These are phyloP conservation scores for Pseudomyrmex concolor DNA, from an alignment of 1,140 invertebrate genomes.

Conservation along the genomic window DNA sequence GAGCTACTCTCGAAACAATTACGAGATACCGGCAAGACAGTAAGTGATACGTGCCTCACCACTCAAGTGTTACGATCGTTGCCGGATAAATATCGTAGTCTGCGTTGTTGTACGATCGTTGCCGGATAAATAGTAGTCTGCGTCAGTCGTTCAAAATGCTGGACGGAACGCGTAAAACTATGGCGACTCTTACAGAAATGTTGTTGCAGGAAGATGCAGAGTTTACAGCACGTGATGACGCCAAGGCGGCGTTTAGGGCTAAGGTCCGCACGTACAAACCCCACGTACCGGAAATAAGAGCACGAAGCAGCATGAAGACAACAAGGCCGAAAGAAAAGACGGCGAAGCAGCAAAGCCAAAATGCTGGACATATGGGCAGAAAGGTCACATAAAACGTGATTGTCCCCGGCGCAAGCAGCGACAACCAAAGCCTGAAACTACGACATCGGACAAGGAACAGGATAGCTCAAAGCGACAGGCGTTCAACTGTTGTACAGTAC, in stretches of 20 bases:
- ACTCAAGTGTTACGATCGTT: background rate
- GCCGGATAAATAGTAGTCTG: background rate
- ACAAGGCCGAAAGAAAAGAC: background rate
- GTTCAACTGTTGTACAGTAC: background rate
- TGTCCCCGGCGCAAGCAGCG: background rate
- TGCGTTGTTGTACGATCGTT: background rate
- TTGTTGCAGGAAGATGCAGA: background rate
- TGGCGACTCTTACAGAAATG: background rate
- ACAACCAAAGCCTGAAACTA: background rate
- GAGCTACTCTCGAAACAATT: background rate
- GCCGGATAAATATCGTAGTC: background rate
- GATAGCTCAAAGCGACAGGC: background rate
- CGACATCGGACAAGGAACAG: background rate
- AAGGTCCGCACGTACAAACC: background rate
- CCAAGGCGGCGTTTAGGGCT: background rate
- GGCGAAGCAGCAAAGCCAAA: background rate
- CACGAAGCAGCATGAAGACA: too few species aligned
- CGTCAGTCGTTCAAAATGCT: background rate
- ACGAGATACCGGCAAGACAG: background rate
- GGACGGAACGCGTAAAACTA: background rate
- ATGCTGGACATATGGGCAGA: background rate
- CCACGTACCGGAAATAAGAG: background rate
- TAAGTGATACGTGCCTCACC: background rate
- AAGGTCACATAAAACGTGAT: background rate
- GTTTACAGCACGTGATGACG: background rate